phyloP scores from a whole-genome alignment of 2,113 vertebrate genomes.

The Trogon surrucura region DNA sequence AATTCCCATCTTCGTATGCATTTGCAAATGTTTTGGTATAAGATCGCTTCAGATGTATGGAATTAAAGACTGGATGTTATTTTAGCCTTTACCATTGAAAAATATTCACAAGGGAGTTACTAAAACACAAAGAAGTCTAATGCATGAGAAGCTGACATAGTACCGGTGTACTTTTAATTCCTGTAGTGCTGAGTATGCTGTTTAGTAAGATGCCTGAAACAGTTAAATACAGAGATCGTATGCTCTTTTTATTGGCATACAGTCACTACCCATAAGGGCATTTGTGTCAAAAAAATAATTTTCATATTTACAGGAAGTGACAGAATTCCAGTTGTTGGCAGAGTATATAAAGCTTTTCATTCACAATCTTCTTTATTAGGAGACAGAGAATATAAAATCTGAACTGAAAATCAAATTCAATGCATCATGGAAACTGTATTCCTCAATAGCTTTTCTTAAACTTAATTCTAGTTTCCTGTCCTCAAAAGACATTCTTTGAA shows the following conservation, averaged over 20 bases:
- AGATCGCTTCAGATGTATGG: background rate
- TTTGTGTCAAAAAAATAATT: slow-evolving; percentile 62
- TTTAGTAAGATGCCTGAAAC: slow-evolving; percentile 49
- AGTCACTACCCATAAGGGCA: slow-evolving; percentile 68
- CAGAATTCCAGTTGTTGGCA: slow-evolving; percentile 63
- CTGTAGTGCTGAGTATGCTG: background rate
- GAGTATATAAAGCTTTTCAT: slow-evolving; percentile 68
- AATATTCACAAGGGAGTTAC: background rate
- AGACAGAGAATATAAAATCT: slow-evolving; percentile 57
- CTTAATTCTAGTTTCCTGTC: background rate
- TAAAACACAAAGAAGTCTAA: background rate
- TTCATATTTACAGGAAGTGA: slow-evolving; percentile 70
- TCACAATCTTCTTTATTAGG: slow-evolving; percentile 39
- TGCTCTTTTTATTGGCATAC: slow-evolving; percentile 73
- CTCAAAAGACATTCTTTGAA: background rate
- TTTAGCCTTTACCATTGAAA: background rate
- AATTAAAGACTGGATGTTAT: background rate
- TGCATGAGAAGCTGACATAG: background rate
- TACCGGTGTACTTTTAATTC: background rate
- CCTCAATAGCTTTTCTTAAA: slow-evolving; percentile 41
- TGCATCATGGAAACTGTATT: slow-evolving; percentile 57
- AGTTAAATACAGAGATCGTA: slow-evolving; percentile 39
- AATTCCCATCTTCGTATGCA: background rate
- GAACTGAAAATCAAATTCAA: slow-evolving; percentile 52
- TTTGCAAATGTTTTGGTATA: background rate